Evolutionary conservation across 1,140 invertebrate species (phyloP).

Genomic region (Sinella curviseta): DNA sequence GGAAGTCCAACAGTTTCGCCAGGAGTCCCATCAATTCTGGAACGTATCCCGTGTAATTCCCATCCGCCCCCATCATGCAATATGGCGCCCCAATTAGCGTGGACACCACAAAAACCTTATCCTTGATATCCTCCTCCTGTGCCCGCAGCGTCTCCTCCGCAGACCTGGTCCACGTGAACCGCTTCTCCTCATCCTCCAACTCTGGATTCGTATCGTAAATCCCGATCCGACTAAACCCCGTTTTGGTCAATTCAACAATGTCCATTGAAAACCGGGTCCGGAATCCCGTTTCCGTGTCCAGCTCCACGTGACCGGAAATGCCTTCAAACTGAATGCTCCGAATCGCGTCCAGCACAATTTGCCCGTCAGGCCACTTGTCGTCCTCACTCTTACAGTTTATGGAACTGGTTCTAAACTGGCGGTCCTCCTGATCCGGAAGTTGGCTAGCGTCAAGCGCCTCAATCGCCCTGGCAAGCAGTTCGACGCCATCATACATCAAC

Average conservation of each 20-base stretch:
- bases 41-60: conserved; percentile 61
- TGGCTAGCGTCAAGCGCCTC: conserved; percentile 86
- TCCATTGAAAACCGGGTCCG: conserved; percentile 85
- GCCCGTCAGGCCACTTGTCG: conserved; percentile 38
- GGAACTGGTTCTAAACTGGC: not conserved
- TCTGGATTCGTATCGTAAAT: conserved; percentile 51
- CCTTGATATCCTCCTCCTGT: conserved; percentile 36
- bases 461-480: conserved; percentile 86
- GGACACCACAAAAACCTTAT: not conserved
- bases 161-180: conserved; percentile 42
- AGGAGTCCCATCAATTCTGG: conserved; percentile 85
- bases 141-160: conserved; percentile 38
- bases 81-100: not conserved
- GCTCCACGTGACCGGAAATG: conserved; percentile 87
- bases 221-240: conserved; percentile 48
- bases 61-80: not conserved
- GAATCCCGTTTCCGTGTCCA: conserved; percentile 86
- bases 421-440: conserved; percentile 58
- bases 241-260: conserved; percentile 81
- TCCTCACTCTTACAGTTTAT: conserved; percentile 36
- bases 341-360: conserved; percentile 33
- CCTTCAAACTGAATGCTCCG: conserved; percentile 78
- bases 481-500: conserved; percentile 92
- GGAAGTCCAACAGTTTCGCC: conserved; percentile 76
- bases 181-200: not conserved